Percentiles rank a stretch among this genome's conserved stretches.
Conservation (phyloP, 1,140 invertebrate species). For the Armadillidium nasatum region DNA sequence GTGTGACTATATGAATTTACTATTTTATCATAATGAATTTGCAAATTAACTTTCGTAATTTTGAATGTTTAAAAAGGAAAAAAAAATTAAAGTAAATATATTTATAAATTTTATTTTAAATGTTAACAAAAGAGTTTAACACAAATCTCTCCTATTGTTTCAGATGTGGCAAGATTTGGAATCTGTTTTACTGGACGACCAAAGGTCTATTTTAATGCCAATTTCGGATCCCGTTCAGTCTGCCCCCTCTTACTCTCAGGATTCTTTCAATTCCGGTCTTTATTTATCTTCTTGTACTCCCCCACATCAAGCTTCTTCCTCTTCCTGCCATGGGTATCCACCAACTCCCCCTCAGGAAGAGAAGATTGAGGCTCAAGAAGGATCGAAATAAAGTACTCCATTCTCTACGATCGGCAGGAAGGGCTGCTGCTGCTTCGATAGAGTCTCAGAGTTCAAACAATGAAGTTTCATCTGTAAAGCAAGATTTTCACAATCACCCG, state of each 20-base stretch:
- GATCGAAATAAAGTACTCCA: background rate
- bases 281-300: background rate
- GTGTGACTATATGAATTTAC: too few species aligned
- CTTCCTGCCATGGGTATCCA: background rate
- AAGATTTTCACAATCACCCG: background rate
- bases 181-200: conserved; percentile 25
- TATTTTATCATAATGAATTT: too few species aligned
- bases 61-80: too few species aligned
- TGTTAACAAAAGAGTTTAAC: too few species aligned
- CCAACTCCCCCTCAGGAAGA: background rate
- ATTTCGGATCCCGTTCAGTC: background rate
- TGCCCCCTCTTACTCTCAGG: background rate
- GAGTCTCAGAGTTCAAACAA: background rate
- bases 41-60: too few species aligned
- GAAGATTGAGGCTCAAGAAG: background rate
- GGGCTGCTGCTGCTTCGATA: background rate
- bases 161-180: conserved; percentile 34
- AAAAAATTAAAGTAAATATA: too few species aligned
- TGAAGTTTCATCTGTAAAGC: background rate
- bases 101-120: too few species aligned
- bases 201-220: background rate
- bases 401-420: background rate
- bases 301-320: background rate
- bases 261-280: background rate
- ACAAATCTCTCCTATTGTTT: background rate